Evolutionary conservation across 2,113 vertebrate genomes (phyloP).

Genomic region (Hemicordylus capensis): DNA sequence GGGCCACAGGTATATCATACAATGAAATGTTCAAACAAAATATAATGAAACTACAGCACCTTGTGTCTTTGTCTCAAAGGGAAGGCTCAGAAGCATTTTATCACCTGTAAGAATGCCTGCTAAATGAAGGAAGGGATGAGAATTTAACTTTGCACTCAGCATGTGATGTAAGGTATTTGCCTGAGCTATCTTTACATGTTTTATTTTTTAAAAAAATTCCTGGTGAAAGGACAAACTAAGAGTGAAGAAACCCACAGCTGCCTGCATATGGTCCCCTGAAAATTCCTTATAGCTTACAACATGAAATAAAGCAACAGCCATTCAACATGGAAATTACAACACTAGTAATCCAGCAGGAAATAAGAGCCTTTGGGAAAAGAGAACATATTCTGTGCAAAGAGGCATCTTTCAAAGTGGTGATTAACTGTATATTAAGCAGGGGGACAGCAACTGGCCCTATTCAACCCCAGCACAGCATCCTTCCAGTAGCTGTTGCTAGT

Average conservation of each 20-base stretch:
- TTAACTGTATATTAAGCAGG: too few relatives aligned
- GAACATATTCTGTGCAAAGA: not conserved
- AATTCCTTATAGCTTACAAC: not conserved
- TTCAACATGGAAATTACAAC: not conserved
- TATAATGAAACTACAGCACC: not conserved
- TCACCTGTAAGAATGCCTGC: not conserved
- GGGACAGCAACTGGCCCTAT: too few relatives aligned
- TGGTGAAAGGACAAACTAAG: not conserved
- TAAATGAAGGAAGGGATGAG: not conserved
- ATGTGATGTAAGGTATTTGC: not conserved
- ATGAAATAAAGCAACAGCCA: not conserved
- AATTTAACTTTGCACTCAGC: not conserved
- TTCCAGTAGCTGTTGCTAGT: too few relatives aligned
- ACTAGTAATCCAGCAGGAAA: not conserved
- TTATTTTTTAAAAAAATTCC: not conserved
- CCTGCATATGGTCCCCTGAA: not conserved
- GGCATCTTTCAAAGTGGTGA: too few relatives aligned
- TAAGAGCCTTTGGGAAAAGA: not conserved
- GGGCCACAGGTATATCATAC: not conserved
- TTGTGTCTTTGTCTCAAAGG: not conserved
- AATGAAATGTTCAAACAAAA: not conserved
- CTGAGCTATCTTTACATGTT: not conserved
- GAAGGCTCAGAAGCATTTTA: not conserved
- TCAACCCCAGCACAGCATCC: too few relatives aligned
- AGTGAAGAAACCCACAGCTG: too few relatives aligned